These are phyloP conservation scores for Chromis chromis DNA, from an alignment of 2,797 vertebrate genomes.

Conservation along the genomic window DNA sequence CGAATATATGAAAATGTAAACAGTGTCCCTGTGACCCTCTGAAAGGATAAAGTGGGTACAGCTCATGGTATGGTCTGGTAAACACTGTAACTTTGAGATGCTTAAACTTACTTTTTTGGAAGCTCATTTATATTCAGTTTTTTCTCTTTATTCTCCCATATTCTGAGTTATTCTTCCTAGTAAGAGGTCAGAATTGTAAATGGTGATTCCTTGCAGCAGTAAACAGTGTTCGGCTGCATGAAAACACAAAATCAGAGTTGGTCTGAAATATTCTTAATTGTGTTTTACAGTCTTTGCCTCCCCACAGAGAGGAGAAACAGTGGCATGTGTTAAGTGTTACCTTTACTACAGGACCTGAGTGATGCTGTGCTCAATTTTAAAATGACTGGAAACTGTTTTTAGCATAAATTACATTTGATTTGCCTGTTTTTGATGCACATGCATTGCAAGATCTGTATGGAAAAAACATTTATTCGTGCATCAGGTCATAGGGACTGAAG, in stretches of 20 bases:
- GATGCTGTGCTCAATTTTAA: slow-evolving; percentile 8
- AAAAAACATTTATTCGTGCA: not conserved
- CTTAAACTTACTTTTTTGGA: not conserved
- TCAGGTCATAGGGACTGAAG: not conserved
- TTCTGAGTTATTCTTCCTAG: not conserved
- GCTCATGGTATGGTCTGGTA: not conserved
- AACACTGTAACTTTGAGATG: not conserved
- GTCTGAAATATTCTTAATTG: slow-evolving; percentile 12
- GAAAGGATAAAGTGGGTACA: not conserved
- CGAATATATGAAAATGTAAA: not conserved
- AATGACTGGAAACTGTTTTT: slow-evolving; percentile 19
- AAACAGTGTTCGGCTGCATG: not conserved
- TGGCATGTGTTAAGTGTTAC: slow-evolving; percentile 10
- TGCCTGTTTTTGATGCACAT: slow-evolving; percentile 3
- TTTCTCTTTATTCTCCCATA: not conserved
- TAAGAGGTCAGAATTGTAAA: slow-evolving; percentile 1
- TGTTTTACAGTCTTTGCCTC: slow-evolving; percentile 18
- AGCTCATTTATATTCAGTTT: slow-evolving; percentile 11
- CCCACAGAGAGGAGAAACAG: slow-evolving; percentile 1
- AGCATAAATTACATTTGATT: slow-evolving; percentile 1
- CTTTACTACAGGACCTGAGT: not conserved
- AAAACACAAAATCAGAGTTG: slow-evolving; percentile 3
- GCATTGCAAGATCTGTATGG: not conserved
- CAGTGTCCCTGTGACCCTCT: not conserved
- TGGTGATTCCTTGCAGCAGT: slow-evolving; percentile 2